Evolutionary conservation across 1,140 invertebrate genomes (phyloP).

Genomic region (Lineus longissimus): DNA sequence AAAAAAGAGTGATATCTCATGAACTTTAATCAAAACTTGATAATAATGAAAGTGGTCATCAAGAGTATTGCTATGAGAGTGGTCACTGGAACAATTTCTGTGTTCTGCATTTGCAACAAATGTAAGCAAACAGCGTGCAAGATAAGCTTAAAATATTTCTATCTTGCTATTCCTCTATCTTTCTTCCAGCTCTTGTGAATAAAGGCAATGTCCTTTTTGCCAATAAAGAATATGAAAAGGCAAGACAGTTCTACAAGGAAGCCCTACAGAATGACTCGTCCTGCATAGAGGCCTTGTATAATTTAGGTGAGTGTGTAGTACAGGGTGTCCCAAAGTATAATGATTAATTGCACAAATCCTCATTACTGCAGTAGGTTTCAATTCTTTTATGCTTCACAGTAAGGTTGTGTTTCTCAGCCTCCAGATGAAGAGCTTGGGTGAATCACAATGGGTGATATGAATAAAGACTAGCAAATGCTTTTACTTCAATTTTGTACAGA

Average conservation of each 20-base stretch:
- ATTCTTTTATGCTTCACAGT: neutral
- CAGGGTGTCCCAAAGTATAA: neutral
- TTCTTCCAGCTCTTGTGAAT: slow-evolving; percentile 73
- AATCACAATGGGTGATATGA: too few species aligned
- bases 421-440: too few species aligned
- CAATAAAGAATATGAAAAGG: slow-evolving; percentile 70
- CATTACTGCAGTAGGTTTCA: neutral
- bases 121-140: too few species aligned
- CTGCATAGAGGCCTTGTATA: slow-evolving; percentile 88
- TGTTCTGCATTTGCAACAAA: neutral
- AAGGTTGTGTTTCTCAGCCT: neutral
- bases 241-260: slow-evolving; percentile 70
- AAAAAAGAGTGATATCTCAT: too few species aligned
- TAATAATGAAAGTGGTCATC: too few species aligned
- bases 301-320: slow-evolving; percentile 65
- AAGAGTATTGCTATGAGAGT: too few species aligned
- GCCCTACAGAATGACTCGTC: slow-evolving; percentile 78
- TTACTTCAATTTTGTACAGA: too few species aligned
- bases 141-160: too few species aligned
- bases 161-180: neutral
- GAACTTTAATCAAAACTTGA: too few species aligned
- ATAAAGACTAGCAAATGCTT: too few species aligned
- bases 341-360: neutral
- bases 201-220: slow-evolving; percentile 77
- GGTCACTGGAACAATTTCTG: neutral